These are phyloP conservation scores for Oxyteleia sp. DNA, from an alignment of 2,888 invertebrate species.

Conservation along the genomic window DNA sequence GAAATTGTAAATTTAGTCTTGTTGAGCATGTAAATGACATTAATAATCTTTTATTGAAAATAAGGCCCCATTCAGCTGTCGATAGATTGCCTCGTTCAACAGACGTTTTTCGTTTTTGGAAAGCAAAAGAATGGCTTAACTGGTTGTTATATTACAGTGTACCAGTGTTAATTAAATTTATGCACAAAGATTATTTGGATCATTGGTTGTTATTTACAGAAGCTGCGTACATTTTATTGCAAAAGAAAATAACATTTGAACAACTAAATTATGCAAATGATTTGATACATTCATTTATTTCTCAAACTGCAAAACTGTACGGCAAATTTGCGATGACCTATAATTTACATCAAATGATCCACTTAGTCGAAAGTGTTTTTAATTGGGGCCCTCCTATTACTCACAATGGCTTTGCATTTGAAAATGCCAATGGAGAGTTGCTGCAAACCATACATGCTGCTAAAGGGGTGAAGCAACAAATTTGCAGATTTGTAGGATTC, in stretches of 20 bases:
- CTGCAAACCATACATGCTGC: neutral
- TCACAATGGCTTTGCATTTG: neutral
- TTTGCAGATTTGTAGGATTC: conserved; percentile 9
- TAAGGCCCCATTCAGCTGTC: conserved; percentile 21
- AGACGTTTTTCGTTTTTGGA: conserved; percentile 13
- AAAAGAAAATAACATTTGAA: neutral
- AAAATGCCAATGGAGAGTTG: conserved; percentile 15
- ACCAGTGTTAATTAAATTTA: conserved; percentile 14
- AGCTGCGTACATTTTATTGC: neutral
- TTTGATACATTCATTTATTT: neutral
- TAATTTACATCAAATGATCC: neutral
- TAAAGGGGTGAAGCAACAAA: conserved; percentile 10
- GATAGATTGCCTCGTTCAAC: conserved; percentile 27
- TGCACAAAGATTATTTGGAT: neutral
- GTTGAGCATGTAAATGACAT: neutral
- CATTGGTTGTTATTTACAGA: neutral
- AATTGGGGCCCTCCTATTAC: neutral
- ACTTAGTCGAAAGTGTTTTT: neutral
- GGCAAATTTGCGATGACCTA: conserved; percentile 9
- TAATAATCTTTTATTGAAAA: conserved; percentile 12
- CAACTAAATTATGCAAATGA: neutral
- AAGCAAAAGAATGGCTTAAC: conserved; percentile 21
- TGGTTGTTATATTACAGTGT: conserved; percentile 43
- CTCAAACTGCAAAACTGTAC: conserved; percentile 9
- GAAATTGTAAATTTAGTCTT: neutral